Base-by-base conservation (phyloP, 2,888 invertebrate genomes). In the Acrocera orbiculus region DNA sequence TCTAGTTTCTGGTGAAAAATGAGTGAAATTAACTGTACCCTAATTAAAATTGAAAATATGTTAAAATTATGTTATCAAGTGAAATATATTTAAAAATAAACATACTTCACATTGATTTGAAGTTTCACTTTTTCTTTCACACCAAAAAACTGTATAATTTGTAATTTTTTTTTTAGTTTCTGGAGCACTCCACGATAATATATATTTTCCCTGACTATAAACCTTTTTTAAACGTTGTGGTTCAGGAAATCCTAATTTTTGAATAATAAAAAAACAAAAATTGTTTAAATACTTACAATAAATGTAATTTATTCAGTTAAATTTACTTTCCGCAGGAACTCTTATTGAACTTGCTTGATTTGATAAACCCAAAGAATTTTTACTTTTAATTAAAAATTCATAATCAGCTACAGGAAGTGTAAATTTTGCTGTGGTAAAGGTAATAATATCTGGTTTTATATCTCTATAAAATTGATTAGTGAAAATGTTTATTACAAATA, bases 111-210 rank as follows among this genome's bases (percentile, higher is more conserved):
- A 80, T 40, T 66, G 67, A 45, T 66, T 68, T 16, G 65, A 65
- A 25, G 66, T 53, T 43, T 69, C 69, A 16, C 65, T 61, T 16
- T 65, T 65, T 27, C 66, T 63, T 32, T 63, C 62, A 51, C 80
- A 81, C 81, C 83, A 85, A 55, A 81, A 86, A 14, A 87, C 66
- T 1, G 86, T 86, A 44, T 81, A 87, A 52, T 76, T 74, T 16
- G 63, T 65, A 16, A 73, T 56, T n/a, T 53, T 50, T 1, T 33
- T 27, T 4, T 10, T 36, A 15, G 46, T 41, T 6, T 37, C 39
- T 1, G 77, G 73, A 16, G 68, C 64, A 42, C 69, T 67, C 86
- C 86, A 85, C 7, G 76, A 73, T 8, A 85, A 54, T 48, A 77
- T 76, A 52, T 78, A 82, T 13, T 70, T 66, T 19, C 75, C 74